Conservation (phyloP, 2,888 invertebrate genomes). For the Rhagonycha lutea region DNA sequence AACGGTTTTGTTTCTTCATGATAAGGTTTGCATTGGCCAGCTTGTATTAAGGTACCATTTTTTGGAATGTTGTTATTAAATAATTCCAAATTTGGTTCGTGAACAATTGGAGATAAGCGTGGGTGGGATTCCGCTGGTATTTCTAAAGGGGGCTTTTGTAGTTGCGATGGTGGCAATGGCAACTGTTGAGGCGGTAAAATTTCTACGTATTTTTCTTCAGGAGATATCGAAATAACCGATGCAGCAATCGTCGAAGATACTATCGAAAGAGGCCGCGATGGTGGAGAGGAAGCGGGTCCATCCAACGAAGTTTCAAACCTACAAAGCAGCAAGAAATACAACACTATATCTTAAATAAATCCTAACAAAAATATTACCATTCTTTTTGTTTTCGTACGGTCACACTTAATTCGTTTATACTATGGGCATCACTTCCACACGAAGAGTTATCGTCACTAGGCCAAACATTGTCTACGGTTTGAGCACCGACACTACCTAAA, state of each 20-base stretch:
- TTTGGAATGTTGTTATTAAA: slow-evolving; percentile 72
- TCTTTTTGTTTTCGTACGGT: slow-evolving; percentile 51
- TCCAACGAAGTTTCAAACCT: slow-evolving; percentile 53
- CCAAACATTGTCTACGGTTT: slow-evolving; percentile 52
- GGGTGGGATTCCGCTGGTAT: slow-evolving; percentile 55
- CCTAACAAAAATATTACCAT: slow-evolving; percentile 42
- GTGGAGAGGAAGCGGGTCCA: slow-evolving; percentile 41
- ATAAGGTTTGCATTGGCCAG: slow-evolving; percentile 88
- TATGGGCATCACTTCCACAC: slow-evolving; percentile 52
- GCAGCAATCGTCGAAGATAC: slow-evolving; percentile 38
- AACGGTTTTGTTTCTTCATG: slow-evolving; percentile 95
- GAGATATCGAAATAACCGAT: slow-evolving; percentile 36
- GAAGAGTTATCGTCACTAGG: slow-evolving; percentile 55
- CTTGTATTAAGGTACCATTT: slow-evolving; percentile 83
- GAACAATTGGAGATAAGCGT: slow-evolving; percentile 43
- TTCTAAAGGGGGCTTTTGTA: slow-evolving; percentile 48
- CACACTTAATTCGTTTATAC: slow-evolving; percentile 45
- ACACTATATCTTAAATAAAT: background rate
- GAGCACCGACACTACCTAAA: slow-evolving; percentile 61
- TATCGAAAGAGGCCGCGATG: slow-evolving; percentile 42
- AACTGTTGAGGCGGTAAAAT: slow-evolving; percentile 12
- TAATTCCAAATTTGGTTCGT: slow-evolving; percentile 48
- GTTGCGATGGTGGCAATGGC: slow-evolving; percentile 36
- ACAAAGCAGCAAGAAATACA: slow-evolving; percentile 15
- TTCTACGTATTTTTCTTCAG: slow-evolving; percentile 35